Conservation (phyloP, 2,797 vertebrate genomes). For the Myotis myotis region DNA sequence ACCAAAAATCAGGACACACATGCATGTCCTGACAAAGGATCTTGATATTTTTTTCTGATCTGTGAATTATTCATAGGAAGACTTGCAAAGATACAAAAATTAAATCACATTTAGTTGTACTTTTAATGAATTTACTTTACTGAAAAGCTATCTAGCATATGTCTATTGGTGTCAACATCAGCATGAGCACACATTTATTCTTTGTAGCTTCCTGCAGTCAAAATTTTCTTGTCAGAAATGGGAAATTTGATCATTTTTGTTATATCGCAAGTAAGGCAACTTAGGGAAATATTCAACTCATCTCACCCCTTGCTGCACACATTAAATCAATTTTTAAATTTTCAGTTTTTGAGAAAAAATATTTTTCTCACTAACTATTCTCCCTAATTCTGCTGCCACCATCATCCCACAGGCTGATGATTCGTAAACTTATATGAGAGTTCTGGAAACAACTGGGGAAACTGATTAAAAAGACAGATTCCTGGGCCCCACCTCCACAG, state of each 20-base stretch:
- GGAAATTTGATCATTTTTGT: conserved; percentile 32
- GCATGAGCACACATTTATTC: conserved; percentile 11
- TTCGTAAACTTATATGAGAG: neutral
- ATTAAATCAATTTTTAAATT: conserved; percentile 47
- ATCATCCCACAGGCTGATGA: neutral
- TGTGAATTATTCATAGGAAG: conserved; percentile 67
- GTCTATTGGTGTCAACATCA: conserved; percentile 6
- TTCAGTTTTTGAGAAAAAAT: neutral
- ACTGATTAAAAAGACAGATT: neutral
- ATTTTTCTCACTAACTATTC: neutral
- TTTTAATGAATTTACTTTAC: conserved; percentile 66
- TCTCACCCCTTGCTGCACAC: neutral
- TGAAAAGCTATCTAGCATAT: conserved; percentile 44
- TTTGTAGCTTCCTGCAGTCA: conserved; percentile 24
- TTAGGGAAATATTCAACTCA: conserved; percentile 29
- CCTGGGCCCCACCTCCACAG: neutral
- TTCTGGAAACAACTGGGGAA: neutral
- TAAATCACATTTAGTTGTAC: conserved; percentile 55
- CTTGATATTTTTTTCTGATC: neutral
- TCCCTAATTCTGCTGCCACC: neutral
- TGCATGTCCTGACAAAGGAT: conserved; percentile 38
- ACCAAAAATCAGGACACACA: conserved; percentile 65
- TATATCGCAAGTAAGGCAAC: neutral
- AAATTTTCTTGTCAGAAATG: conserved; percentile 27
- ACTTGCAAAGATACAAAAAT: conserved; percentile 56